Conservation (phyloP, 2,888 invertebrate species). For the Leptopterna dolabrata region DNA sequence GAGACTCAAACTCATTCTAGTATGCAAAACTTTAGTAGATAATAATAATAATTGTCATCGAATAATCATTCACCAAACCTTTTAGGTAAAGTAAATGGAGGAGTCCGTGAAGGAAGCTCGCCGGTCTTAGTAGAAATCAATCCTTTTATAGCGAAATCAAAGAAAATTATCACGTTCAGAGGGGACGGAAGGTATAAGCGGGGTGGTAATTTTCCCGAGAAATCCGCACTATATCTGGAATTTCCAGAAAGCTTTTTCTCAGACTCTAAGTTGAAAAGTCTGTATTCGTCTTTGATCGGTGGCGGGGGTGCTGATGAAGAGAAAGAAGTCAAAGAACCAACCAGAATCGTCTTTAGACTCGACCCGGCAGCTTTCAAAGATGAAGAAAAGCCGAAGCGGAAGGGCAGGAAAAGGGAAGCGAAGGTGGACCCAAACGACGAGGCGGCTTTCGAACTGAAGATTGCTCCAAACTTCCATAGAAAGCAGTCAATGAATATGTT, state of each 20-base stretch:
- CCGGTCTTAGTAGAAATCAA: conserved; percentile 21
- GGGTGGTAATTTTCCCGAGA: neutral
- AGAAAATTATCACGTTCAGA: conserved; percentile 23
- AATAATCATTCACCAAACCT: neutral
- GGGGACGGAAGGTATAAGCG: conserved; percentile 5
- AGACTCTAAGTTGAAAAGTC: conserved; percentile 8
- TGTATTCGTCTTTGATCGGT: conserved; percentile 2
- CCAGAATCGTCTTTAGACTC: neutral
- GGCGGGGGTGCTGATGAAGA: neutral
- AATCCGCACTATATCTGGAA: conserved; percentile 4
- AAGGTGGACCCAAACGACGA: neutral
- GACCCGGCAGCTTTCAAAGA: neutral
- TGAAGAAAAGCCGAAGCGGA: neutral
- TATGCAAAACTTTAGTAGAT: too few species aligned
- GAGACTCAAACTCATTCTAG: too few species aligned
- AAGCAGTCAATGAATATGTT: neutral
- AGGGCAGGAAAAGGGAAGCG: neutral
- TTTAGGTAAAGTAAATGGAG: neutral
- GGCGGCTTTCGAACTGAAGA: neutral
- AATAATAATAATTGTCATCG: too few species aligned
- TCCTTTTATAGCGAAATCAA: conserved; percentile 26
- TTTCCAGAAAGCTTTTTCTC: conserved; percentile 34
- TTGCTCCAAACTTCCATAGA: neutral
- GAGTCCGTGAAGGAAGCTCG: neutral
- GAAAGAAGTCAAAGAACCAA: neutral